Evolutionary conservation across 2,113 vertebrate species (phyloP), one percentile per base, ranked within the genome.

Genomic region (Enhydra lutris): DNA sequence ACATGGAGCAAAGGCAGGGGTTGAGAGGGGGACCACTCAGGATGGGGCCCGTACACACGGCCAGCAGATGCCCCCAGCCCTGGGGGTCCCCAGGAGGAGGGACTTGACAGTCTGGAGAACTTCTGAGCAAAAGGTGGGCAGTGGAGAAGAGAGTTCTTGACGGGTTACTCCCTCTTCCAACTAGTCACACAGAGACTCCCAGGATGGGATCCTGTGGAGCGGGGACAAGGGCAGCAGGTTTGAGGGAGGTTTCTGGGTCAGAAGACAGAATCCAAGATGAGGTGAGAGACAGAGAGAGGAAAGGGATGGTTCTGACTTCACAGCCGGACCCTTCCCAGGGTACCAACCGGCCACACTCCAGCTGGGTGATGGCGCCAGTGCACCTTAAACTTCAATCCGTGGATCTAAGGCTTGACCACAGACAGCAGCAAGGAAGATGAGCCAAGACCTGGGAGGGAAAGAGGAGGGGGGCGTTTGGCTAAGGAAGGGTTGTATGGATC

Each of bases 331-430:
- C 61, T 1, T 0, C 65, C 14, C 85, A 52, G 34, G 55, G 39
- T 78, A 15, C 82, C 36, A n/a, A 15, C 86, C 34, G 24, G 93
- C 61, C 79, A 63, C 50, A n/a, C 31, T 80, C 67, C n/a, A 86
- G 45, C 83, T 6, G 3, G 67, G 45, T 80, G 65, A 84, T 1
- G 87, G 57, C 42, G 0, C 50, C 88, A 34, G 34, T 50, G 50
- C n/a, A 50, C 39, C 86, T 89, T 95, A 80, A 96, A 94, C 78
- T 89, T 69, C 11, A 89, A 91, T 86, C 97, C 45, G 0, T 5
- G 2, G 29, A 20, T 59, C 82, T 80, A 31, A 84, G 89, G 17
- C 57, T 59, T 52, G 83, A 52, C 42, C 69, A 7, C 74, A 61
- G 0, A 47, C 78, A 65, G 34, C 55, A 80, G 59, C 79, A 79